phyloP scores from a whole-genome alignment of 1,140 invertebrate genomes.

The Asbolus verrucosus region DNA sequence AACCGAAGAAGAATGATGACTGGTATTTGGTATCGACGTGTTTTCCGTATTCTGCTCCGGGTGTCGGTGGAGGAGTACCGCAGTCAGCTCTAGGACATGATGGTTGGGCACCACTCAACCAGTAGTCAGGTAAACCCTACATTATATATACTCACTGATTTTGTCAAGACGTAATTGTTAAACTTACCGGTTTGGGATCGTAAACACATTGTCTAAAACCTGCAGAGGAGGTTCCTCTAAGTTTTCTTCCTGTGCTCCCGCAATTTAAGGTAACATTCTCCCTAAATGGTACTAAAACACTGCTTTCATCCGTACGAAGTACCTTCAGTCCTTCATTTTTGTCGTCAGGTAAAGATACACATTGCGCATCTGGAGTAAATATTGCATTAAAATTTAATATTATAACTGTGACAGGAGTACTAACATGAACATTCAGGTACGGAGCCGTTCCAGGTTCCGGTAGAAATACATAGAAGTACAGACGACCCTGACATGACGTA shows the following conservation, averaged over 20 bases:
- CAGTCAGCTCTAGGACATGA: constrained; percentile 90
- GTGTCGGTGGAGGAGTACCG: constrained; percentile 85
- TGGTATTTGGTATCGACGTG: constrained; percentile 90
- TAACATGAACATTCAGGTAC: constrained; percentile 92
- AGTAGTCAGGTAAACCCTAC: constrained; percentile 88
- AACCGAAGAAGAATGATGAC: constrained; percentile 95
- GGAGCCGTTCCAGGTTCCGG: constrained; percentile 94
- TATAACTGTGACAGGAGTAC: constrained; percentile 49
- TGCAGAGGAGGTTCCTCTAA: constrained; percentile 84
- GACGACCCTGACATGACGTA: constrained; percentile 90
- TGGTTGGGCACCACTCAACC: constrained; percentile 88
- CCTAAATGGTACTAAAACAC: constrained; percentile 86
- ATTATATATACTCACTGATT: background rate
- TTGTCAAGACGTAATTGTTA: background rate
- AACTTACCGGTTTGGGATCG: constrained; percentile 84
- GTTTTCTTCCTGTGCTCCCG: constrained; percentile 78
- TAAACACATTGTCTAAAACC: constrained; percentile 94
- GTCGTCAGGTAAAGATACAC: constrained; percentile 89
- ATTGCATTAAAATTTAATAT: background rate
- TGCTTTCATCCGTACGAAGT: constrained; percentile 79
- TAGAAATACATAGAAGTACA: constrained; percentile 87
- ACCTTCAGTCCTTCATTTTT: constrained; percentile 87
- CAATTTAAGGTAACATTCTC: constrained; percentile 91
- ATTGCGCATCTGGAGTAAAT: constrained; percentile 80
- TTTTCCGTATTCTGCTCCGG: constrained; percentile 93